Conservation (phyloP, 2,888 invertebrate species). For the Xylota sylvarum region DNA sequence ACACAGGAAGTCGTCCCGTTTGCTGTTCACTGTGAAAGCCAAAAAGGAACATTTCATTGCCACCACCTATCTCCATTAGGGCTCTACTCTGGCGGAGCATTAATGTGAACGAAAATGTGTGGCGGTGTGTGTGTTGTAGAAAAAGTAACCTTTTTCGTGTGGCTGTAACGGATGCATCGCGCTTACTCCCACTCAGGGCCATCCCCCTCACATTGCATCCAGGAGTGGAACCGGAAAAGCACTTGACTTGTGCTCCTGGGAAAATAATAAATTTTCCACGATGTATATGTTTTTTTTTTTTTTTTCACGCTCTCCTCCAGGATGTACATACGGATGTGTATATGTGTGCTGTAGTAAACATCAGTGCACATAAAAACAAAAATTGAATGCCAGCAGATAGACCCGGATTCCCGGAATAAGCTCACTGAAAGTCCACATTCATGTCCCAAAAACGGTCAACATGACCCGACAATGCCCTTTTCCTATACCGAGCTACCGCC, state of each 20-base stretch:
- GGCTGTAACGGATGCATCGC: conserved; percentile 23
- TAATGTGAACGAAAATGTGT: conserved; percentile 32
- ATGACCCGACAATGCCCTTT: conserved; percentile 44
- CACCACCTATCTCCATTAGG: conserved; percentile 27
- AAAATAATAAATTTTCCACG: conserved; percentile 71
- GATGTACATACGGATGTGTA: not conserved
- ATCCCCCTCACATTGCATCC: conserved; percentile 8
- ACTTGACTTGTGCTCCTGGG: conserved; percentile 69
- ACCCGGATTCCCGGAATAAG: conserved; percentile 49
- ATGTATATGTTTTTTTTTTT: conserved; percentile 1
- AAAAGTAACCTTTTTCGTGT: conserved; percentile 13
- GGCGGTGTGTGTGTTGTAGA: conserved; percentile 10
- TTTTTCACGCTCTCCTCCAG: not conserved
- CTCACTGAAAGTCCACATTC: conserved; percentile 24
- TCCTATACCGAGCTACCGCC: not conserved
- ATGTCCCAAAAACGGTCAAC: conserved; percentile 51
- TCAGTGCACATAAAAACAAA: conserved; percentile 46
- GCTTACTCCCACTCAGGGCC: conserved; percentile 20
- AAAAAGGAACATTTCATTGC: conserved; percentile 30
- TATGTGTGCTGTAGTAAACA: conserved; percentile 28
- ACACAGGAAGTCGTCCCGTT: not conserved
- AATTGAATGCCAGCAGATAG: conserved; percentile 58
- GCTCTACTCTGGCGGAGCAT: conserved; percentile 18
- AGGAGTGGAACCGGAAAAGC: conserved; percentile 57
- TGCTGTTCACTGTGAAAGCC: not conserved